A percentile compares a stretch with the other conserved stretches of the same genome.
These are phyloP conservation scores for Orientallactaga sibirica DNA, from an alignment of 2,797 vertebrate species.

Conservation along the genomic window DNA sequence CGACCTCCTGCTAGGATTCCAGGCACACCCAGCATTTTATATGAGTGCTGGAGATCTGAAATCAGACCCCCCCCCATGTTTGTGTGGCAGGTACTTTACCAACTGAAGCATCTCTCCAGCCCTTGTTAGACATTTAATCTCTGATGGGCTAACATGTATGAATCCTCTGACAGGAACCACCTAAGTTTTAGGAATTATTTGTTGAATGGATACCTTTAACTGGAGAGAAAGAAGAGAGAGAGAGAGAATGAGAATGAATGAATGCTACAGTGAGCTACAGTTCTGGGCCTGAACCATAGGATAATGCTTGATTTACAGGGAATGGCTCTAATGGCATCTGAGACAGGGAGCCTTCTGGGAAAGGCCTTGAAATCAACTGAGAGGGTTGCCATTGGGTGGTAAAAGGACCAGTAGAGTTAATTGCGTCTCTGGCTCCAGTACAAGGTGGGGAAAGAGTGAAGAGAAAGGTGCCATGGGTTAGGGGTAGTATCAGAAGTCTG, in stretches of 20 bases:
- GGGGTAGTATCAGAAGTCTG: rapidly evolving
- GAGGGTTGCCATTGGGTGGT: neutral
- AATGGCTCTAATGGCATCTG: neutral
- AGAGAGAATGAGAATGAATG: too few species aligned
- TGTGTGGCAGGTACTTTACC: too few species aligned
- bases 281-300: neutral
- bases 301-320: neutral
- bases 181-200: neutral
- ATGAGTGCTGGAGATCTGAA: too few species aligned
- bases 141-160: neutral
- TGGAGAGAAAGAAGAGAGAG: neutral
- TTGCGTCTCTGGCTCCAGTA: neutral
- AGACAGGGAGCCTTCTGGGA: neutral
- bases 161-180: too few species aligned
- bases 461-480: too few species aligned
- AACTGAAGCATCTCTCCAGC: too few species aligned
- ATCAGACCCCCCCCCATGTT: too few species aligned
- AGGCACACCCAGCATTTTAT: too few species aligned
- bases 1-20: too few species aligned
- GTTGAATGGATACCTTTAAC: neutral
- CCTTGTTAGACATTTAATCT: neutral
- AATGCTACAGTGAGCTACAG: neutral
- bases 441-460: rapidly evolving
- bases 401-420: too few species aligned
- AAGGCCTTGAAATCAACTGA: neutral